Evolutionary conservation across 1,140 invertebrate genomes (phyloP), one percentile per base, ranked within the genome.

Genomic region (Pemphigus obesinymphae): DNA sequence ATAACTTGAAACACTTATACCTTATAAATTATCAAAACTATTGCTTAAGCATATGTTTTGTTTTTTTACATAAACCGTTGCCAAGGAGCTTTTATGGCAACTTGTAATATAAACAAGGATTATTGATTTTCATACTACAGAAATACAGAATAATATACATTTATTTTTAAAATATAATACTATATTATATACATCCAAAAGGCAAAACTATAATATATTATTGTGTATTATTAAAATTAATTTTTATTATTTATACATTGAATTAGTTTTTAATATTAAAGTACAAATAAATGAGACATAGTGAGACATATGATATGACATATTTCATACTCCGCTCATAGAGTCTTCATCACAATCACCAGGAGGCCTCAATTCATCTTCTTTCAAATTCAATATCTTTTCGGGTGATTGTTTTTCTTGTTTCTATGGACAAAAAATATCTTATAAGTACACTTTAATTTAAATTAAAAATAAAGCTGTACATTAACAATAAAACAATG

Each of bases 351-450:
- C 76, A 40, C 55, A 55, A 61, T 80, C 76, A 45, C 76, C 76
- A 23, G 76, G 76, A 45, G 76, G 76, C 17, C 76, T 80, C 63
- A 80, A 37, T 45, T 80, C 76, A 17, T 80, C 76, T n/a, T 80
- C 76, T 45, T 40, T 80, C 34, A 80, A 20, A 80, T 63, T 61
- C 6, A 34, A 31, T 43, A 78, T 23, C 13, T 43, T 61, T 61
- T 80, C 76, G 2, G 76, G 26, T 43, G 76, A 61, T 80, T 29
- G 31, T 63, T 43, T 53, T 63, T 58, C 50, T 80, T 50, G 11
- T 3, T 80, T 80, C 76, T 80, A 11, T 26, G 17, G 13, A 70
- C 23, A 70, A 40, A 43, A 40, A 20, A 2, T 45, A 40, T n/a
- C 17, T n/a, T 70, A 20, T 43, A 70, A 70, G 15, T 7, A n/a